Evolutionary conservation across 2,797 vertebrate genomes (phyloP), one percentile per base, ranked within the genome.

Genomic region (Rhabdophis nuchalis): DNA sequence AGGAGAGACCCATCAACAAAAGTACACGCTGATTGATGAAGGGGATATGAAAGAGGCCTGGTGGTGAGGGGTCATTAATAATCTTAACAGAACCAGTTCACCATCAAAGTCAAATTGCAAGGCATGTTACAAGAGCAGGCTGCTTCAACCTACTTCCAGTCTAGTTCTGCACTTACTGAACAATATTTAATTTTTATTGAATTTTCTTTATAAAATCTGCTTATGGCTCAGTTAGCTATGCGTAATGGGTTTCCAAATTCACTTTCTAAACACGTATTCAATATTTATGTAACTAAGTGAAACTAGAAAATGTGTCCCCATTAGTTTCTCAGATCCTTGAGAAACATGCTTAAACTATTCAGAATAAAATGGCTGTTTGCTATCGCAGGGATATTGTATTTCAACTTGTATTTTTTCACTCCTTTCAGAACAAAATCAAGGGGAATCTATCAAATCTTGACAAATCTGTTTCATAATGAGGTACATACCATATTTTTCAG

Each of bases 1-100:
- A 87, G 92, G 92, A 92, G 41, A 90, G 85, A 87, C 64, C 64
- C 16, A 82, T 87, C 89, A 90, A 29, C 64, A 86, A 5, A 23
- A 53, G 53, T 27, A 77, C 18, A 29, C n/a, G 32, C 64, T 92
- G 92, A 90, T 86, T 32, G 64, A 87, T 90, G 89, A 90, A 90
- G 54, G 88, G 36, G 88, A 36, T 25, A 90, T 12, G 41, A 53
- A 60, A 87, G 61, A 29, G 64, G 85, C 18, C 61, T 87, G 54
- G 41, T 36, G 23, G 20, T 27, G 61, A 87, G 41, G 77, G 54
- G 14, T 53, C 53, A 68, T 90, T 90, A 92, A 92, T 90, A 92
- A 90, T 77, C 85, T 92, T 13, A 36, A 41, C 54, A 87, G 61
- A 90, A 90, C 25, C 61, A 53, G 89, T 60, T 77, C 89, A 72